Conservation (phyloP, 2,113 vertebrate genomes). For the Casuarius casuarius region DNA sequence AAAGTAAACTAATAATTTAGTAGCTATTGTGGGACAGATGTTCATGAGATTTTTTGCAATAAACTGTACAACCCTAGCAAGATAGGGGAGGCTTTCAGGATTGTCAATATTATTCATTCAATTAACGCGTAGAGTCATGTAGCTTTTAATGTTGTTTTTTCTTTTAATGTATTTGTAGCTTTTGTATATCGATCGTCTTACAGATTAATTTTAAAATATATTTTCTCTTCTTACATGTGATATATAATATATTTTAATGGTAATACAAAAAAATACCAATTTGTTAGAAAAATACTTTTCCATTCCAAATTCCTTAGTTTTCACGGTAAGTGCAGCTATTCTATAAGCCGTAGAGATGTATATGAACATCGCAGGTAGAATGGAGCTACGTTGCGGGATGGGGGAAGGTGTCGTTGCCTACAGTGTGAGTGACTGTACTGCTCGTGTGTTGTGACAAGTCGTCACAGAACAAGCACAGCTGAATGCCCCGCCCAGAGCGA, state of each 20-base stretch:
- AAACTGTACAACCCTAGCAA: background rate
- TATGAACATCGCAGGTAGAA: fast-evolving
- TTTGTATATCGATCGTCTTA: background rate
- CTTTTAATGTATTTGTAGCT: background rate
- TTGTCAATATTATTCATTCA: background rate
- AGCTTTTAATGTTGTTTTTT: background rate
- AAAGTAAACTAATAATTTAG: constrained; percentile 5
- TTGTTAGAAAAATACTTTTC: background rate
- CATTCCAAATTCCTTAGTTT: fast-evolving
- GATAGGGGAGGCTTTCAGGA: background rate
- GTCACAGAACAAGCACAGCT: background rate
- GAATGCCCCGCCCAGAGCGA: constrained; percentile 21
- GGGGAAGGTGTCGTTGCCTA: background rate
- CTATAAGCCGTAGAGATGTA: fast-evolving
- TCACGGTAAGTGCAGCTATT: fast-evolving
- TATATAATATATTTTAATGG: background rate
- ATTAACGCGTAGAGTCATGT: background rate
- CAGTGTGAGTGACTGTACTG: background rate
- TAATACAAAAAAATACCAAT: fast-evolving
- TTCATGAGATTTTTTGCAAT: background rate
- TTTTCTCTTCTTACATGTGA: background rate
- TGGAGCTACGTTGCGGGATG: background rate
- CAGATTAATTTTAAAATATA: background rate
- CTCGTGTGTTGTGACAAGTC: constrained; percentile 67
- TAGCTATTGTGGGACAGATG: background rate